phyloP scores from a whole-genome alignment of 30 jellyfish, hydroid and myxozoan genomes.

The Clytia hemisphaerica region DNA sequence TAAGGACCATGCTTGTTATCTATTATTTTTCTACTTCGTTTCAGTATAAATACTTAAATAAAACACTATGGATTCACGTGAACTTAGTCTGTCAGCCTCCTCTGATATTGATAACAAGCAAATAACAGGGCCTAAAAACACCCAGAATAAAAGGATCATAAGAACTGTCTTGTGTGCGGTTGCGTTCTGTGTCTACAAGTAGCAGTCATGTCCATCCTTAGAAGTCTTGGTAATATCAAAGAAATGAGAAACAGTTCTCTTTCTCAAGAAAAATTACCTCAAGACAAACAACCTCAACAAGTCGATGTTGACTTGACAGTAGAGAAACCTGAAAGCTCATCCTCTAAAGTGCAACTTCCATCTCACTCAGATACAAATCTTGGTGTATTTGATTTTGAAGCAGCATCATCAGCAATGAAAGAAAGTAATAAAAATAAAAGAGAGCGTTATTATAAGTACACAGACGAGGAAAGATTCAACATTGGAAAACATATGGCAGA shows the following conservation, averaged over 20 bases:
- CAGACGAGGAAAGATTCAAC: not conserved
- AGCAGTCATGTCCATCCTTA: not conserved
- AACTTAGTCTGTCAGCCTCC: too few relatives aligned
- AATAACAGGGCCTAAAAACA: too few relatives aligned
- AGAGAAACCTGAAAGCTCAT: not conserved
- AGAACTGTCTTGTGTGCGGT: not conserved
- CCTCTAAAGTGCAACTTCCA: not conserved
- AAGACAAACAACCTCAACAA: not conserved
- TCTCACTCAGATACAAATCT: not conserved
- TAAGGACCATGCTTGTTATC: too few relatives aligned
- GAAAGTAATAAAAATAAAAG: not conserved
- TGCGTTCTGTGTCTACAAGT: not conserved
- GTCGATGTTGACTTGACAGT: conserved; percentile 15
- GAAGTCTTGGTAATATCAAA: conserved; percentile 1
- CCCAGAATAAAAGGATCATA: too few relatives aligned
- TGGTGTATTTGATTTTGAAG: not conserved
- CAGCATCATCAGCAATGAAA: not conserved
- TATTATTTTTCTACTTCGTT: too few relatives aligned
- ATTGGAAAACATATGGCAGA: not conserved
- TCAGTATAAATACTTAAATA: too few relatives aligned
- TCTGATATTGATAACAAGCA: too few relatives aligned
- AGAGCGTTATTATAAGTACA: not conserved
- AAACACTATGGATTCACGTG: too few relatives aligned
- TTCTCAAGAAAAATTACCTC: too few relatives aligned
- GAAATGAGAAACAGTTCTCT: not conserved